Evolutionary conservation across 1,140 invertebrate species (phyloP), one percentile per base, ranked within the genome.

Genomic region (Drosophila repleta): DNA sequence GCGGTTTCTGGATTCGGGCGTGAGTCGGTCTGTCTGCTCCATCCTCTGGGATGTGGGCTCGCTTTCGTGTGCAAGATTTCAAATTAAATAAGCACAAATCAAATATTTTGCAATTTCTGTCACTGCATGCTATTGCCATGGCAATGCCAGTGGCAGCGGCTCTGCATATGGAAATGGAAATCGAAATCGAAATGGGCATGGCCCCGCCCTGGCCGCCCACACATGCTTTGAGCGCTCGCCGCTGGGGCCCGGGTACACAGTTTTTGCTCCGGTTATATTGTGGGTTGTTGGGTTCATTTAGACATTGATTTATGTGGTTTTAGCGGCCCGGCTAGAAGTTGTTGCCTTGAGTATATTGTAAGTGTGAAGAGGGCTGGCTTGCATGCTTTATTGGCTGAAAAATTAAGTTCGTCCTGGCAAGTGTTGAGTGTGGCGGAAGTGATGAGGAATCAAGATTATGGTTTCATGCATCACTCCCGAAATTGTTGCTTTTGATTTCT

Each of bases 41-140:
- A 18, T 35, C 7, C 43, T 29, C 8, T 35, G 37, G 41, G n/a
- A 58, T 67, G 32, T 61, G 58, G 37, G 26, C 48, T 48, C 46
- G 56, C 62, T 52, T 52, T 61, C 46, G 57, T 65, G 48, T 56
- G 41, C 62, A 74, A 87, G 63, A 82, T 79, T 87, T 80, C 67
- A 78, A 87, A 87, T 87, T 85, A 88, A 88, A 87, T 87, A 76
- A 82, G 82, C 83, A 82, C 83, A 87, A 88, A 88, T 82, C 83
- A 87, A 88, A 87, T 82, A 87, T 81, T 88, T 79, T 88, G 65
- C 78, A 78, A 74, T 75, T 79, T 75, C 83, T 82, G 82, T 81
- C 74, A 82, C 70, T 67, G 74, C 81, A 70, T 70, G 51, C 58
- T 60, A 74, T 60, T 64, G 69, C 69, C 21, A 13, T 48, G 43